Base-by-base conservation (phyloP, 1,140 invertebrate genomes). In the Zaprionus vittiger region DNA sequence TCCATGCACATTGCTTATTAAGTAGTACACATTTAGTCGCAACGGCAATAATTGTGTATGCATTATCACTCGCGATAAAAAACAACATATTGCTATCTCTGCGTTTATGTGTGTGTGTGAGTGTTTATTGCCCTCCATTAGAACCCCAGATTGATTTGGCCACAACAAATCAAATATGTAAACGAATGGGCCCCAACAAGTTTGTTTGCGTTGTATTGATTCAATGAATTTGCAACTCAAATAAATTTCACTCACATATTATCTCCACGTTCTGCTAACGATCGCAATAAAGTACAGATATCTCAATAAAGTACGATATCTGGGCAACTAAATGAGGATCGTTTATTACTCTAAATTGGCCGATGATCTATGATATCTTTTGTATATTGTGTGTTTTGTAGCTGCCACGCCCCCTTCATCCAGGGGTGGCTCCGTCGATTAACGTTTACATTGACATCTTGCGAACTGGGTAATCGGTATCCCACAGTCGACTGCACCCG, bases 11-110 rank as follows among this genome's bases (percentile, higher is more conserved):
- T 22, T 22, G 47, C 20, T 52, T 52, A 52, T 37, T 38, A 28
- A 47, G n/a, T 24, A 41, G 31, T 41, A 61, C 20, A 80, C 20
- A 80, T 83, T 79, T 76, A 64, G 72, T 62, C 66, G 60, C 63
- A 73, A 69, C 63, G 69, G 66, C 80, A 72, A 73, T 86, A 86
- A 87, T 87, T 87, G 80, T 87, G 83, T 80, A 72, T 79, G 81
- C 73, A 86, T 87, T 86, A 86, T 86, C 83, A 60, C 26, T 56
- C 14, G 72, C 64, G 83, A 87, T 86, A 86, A 68, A n/a, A 56
- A 47, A 69, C 59, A 73, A 81, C 74, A 74, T 75, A 66, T 65
- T 65, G 60, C 52, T 86, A 77, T 86, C 79, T 62, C 31, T 22
- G 47, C 28, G 20, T 44, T 56, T 75, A 79, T 9, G 47, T 74